Conservation (phyloP, 2,888 invertebrate genomes). For the Sussaba pulchella region DNA sequence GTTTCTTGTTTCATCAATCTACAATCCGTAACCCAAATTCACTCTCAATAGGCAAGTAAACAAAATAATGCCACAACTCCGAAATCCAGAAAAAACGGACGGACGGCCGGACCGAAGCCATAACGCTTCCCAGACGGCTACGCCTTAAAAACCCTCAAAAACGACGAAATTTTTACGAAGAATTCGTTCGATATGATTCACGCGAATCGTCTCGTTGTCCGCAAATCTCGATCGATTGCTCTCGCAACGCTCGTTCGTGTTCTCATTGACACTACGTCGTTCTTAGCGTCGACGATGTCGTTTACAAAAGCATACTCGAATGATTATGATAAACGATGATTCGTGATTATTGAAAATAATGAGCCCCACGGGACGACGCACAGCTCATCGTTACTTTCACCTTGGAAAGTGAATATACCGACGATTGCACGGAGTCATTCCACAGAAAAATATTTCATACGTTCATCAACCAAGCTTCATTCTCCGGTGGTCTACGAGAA, state of each 20-base stretch:
- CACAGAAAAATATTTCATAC: constrained; percentile 28
- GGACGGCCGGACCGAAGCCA: no score
- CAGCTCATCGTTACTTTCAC: constrained; percentile 52
- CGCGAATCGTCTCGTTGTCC: constrained; percentile 18
- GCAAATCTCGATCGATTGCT: constrained; percentile 54
- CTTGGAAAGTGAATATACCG: constrained; percentile 48
- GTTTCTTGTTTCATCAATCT: no score
- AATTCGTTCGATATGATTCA: constrained; percentile 20
- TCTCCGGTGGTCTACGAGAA: constrained; percentile 37
- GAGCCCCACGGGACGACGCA: constrained; percentile 14
- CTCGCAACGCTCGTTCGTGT: constrained; percentile 22
- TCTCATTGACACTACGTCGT: constrained; percentile 21
- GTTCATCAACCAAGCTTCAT: constrained; percentile 8
- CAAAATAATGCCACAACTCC: no score
- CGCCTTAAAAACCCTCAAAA: no score
- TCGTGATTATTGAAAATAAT: neutral
- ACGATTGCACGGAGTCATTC: constrained; percentile 31
- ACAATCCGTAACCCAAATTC: no score
- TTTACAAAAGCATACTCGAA: neutral
- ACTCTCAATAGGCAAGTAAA: no score
- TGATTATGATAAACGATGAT: constrained; percentile 5
- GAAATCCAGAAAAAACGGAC: no score
- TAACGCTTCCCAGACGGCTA: no score
- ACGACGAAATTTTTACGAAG: constrained; percentile 20
- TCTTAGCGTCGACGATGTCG: neutral